These are phyloP conservation scores for Hirtodrosophila histrioides DNA, from an alignment of 2,888 invertebrate species.

Conservation along the genomic window DNA sequence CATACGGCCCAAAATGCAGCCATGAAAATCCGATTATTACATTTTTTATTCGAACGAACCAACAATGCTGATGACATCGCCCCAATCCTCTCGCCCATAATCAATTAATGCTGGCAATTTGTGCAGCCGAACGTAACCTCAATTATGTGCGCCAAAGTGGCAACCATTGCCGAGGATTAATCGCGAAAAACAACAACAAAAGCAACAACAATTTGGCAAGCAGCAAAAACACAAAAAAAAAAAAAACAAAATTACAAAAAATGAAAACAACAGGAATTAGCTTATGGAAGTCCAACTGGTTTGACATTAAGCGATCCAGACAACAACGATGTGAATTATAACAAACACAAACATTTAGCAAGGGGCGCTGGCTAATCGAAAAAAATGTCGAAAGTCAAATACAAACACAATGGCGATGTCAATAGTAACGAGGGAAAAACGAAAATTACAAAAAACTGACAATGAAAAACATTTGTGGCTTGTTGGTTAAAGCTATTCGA, in stretches of 20 bases:
- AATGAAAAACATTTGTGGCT: conserved; percentile 29
- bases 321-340: conserved; percentile 64
- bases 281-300: conserved; percentile 29
- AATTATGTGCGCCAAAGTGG: conserved; percentile 77
- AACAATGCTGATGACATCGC: conserved; percentile 24
- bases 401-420: conserved; percentile 59
- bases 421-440: conserved; percentile 45
- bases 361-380: conserved; percentile 56
- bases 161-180: conserved; percentile 67
- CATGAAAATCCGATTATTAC: conserved; percentile 77
- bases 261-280: conserved; percentile 20
- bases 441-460: conserved; percentile 25
- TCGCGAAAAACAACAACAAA: conserved; percentile 68
- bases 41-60: conserved; percentile 50
- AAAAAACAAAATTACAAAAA: conserved; percentile 26
- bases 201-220: conserved; percentile 63
- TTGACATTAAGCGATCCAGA: conserved; percentile 51
- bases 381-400: conserved; percentile 70
- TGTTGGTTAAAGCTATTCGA: conserved; percentile 3
- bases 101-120: conserved; percentile 79
- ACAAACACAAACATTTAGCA: conserved; percentile 65
- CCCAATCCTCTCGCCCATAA: conserved; percentile 42
- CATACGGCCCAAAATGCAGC: conserved; percentile 63
- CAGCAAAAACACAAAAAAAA: conserved; percentile 29
- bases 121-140: conserved; percentile 77